Evolutionary conservation across 2,888 invertebrate genomes (phyloP), one percentile per base, ranked within the genome.

Genomic region (Parnassius smintheus): DNA sequence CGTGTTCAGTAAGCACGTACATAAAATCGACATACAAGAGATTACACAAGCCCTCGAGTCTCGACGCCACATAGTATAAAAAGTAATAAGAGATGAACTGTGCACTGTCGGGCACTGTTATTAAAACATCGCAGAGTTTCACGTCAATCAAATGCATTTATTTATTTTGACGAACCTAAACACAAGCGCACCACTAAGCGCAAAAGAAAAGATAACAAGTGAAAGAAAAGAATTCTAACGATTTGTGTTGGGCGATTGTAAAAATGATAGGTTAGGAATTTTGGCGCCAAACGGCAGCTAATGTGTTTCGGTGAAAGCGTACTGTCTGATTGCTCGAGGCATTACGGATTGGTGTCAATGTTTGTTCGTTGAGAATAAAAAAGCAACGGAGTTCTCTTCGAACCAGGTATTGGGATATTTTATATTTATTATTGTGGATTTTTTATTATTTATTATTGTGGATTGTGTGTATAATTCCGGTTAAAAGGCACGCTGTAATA

Each of bases 261-360:
- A 73, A 18, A 78, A 77, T 82, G 69, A 76, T 71, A 78, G 75
- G 77, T 77, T 78, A 81, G 78, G 86, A 86, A 84, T 88, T 88
- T 88, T 86, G 87, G 88, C 88, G 88, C 88, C 89, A 81, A 81
- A 76, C 66, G 68, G 67, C 69, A 65, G 62, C 66, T 74, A 75
- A 75, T 75, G 70, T 70, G 70, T 66, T 57, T 42, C 41, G 69
- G 86, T 79, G 88, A 89, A 88, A 89, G 89, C 77, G 75, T 75
- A 77, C 70, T 69, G 77, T 75, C 75, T 77, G 67, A 68, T 68
- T 56, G 77, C 86, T 79, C 66, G 72, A 64, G 82, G 86, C 85
- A 70, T 70, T 76, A 74, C 66, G 66, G 68, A 80, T 81, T 73
- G 74, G 77, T 82, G 82, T 80, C 81, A 78, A 73, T 78, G 78